Base-by-base conservation (phyloP, 1,140 invertebrate species). In the Arion vulgaris region DNA sequence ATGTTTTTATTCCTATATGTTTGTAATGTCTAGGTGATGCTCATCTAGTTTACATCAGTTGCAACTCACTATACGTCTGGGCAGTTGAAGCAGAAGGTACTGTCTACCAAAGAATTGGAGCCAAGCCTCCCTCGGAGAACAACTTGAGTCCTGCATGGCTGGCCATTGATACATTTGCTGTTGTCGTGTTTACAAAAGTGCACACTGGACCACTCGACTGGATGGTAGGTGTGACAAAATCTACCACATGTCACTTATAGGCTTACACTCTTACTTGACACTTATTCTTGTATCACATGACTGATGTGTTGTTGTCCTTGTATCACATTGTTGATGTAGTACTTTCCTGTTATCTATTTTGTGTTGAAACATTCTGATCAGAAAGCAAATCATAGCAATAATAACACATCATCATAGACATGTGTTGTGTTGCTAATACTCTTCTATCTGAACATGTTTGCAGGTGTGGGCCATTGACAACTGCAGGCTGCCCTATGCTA, bases 391-490 rank as follows among this genome's bases (percentile, higher is more conserved):
- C n/a, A n/a, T n/a, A n/a, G n/a, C n/a, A n/a, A n/a, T n/a, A n/a
- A n/a, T n/a, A n/a, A n/a, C n/a, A n/a, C n/a, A n/a, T n/a, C n/a
- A n/a, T n/a, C n/a, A n/a, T n/a, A 7, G 41, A 7, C 41, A 45
- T 45, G 41, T 45, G 5, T 7, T 45, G 41, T 45, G 41, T 45
- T 45, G 15, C 5, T 45, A 7, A 45, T 45, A 28, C 11, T 23
- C 13, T 66, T 9, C 23, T 23, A 66, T 5, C 5, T 66, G 62
- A 66, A 66, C 62, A 69, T 69, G 15, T 72, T 13, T 72, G 5
- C 71, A 92, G 91, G 91, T 92, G 11, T 94, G 94, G 94, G 94
- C 93, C 1, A 83, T 94, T 36, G 94, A 94, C 88, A 93, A 92
- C 62, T 89, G 91, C 34, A 87, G 90, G 45, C 92, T 93, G 84